Conservation (phyloP, 1,140 invertebrate genomes). For the Psix sp. region DNA sequence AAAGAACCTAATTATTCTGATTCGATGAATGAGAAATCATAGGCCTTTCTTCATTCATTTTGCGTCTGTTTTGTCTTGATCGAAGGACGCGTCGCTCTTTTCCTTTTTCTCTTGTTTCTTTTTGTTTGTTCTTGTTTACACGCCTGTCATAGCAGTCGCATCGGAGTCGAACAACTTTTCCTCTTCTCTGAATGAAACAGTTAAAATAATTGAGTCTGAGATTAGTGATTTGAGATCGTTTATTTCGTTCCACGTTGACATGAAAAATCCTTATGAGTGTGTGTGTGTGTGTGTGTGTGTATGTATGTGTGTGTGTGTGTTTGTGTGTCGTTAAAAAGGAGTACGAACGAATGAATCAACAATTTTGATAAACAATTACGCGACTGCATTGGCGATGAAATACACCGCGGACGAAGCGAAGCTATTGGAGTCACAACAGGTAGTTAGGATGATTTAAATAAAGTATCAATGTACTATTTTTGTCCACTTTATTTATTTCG, state of each 20-base stretch:
- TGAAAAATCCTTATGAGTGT: constrained; percentile 60
- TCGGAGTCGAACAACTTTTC: constrained; percentile 29
- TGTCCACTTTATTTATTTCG: constrained; percentile 44
- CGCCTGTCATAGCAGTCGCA: constrained; percentile 22
- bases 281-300: background rate
- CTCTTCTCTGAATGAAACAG: constrained; percentile 15
- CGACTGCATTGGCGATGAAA: constrained; percentile 3
- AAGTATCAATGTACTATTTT: constrained; percentile 46
- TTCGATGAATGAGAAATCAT: constrained; percentile 69
- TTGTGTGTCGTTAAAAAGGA: constrained; percentile 3
- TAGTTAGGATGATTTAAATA: constrained; percentile 42
- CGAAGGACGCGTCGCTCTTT: constrained; percentile 34
- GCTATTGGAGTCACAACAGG: constrained; percentile 10
- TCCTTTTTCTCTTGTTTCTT: too few species aligned
- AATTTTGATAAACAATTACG: constrained; percentile 5
- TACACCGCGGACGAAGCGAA: background rate
- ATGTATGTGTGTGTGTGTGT: too few species aligned
- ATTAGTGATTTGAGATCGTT: constrained; percentile 69
- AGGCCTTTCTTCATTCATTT: constrained; percentile 59
- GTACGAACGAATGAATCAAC: constrained; percentile 2
- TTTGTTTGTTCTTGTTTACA: too few species aligned
- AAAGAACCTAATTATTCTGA: constrained; percentile 72
- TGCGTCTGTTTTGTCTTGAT: constrained; percentile 42
- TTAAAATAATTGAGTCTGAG: constrained; percentile 69
- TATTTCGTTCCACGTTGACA: constrained; percentile 35